Percentiles rank a stretch among this genome's conserved stretches.
Conservation (phyloP, 1,140 invertebrate genomes). For the Drosophila parvula region DNA sequence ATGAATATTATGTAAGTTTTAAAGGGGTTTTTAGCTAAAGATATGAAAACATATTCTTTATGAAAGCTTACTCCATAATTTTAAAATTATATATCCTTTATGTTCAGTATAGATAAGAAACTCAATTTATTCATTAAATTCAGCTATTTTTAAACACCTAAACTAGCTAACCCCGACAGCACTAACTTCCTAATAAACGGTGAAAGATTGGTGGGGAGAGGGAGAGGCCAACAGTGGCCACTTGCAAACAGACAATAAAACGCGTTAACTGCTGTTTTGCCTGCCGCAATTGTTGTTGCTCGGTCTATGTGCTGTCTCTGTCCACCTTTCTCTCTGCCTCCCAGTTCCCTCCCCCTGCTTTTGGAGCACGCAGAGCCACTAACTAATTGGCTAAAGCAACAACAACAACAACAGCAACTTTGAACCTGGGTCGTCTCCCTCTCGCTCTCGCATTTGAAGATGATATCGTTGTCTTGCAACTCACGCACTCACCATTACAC, state of each 20-base stretch:
- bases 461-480: conserved; percentile 56
- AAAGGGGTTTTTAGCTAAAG: no score
- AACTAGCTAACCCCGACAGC: neutral
- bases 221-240: conserved; percentile 20
- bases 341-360: neutral
- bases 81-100: no score
- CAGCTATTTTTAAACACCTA: neutral
- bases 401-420: conserved; percentile 28
- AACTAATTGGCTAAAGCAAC: conserved; percentile 54
- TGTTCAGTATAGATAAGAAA: no score
- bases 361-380: conserved; percentile 53
- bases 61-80: no score
- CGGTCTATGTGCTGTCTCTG: conserved; percentile 17
- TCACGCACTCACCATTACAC: conserved; percentile 54
- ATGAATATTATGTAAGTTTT: no score
- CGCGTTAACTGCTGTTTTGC: conserved; percentile 76
- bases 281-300: conserved; percentile 62
- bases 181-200: conserved; percentile 15
- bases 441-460: conserved; percentile 38
- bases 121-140: no score
- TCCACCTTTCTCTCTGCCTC: neutral
- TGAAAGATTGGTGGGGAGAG: neutral
- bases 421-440: conserved; percentile 16
- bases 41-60: no score
- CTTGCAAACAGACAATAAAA: conserved; percentile 78